Conservation (phyloP, 1,140 invertebrate species). For the Cydia splendana region DNA sequence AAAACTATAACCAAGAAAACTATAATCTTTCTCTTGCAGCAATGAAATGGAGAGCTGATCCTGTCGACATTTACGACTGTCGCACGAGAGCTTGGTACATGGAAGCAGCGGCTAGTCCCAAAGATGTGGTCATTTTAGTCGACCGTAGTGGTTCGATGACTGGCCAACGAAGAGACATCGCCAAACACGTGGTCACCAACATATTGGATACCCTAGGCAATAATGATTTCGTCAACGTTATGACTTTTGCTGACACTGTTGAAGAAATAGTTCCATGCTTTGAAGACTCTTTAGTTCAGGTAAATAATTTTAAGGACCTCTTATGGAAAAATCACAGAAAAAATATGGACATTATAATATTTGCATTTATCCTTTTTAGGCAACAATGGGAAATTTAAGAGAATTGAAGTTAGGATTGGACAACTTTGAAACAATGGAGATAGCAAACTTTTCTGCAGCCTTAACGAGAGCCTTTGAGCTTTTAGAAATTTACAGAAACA, state of each 20-base stretch:
- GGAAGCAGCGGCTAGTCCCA: slow-evolving; percentile 97
- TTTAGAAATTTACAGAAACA: slow-evolving; percentile 83
- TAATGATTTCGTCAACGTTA: slow-evolving; percentile 99
- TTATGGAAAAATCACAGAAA: background rate
- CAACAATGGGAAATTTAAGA: slow-evolving; percentile 93
- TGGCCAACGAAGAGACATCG: slow-evolving; percentile 94
- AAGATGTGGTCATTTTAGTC: slow-evolving; percentile 97
- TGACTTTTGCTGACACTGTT: slow-evolving; percentile 90
- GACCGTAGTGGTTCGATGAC: slow-evolving; percentile 99
- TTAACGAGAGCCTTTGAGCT: slow-evolving; percentile 94
- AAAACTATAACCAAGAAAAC: background rate
- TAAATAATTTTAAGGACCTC: slow-evolving; percentile 56
- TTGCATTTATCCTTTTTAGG: slow-evolving; percentile 78
- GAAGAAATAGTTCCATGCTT: slow-evolving; percentile 93
- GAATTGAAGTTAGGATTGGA: slow-evolving; percentile 90
- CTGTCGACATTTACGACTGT: slow-evolving; percentile 93
- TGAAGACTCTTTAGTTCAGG: slow-evolving; percentile 90
- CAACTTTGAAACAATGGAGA: slow-evolving; percentile 89
- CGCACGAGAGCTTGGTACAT: slow-evolving; percentile 96
- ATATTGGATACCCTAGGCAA: slow-evolving; percentile 98
- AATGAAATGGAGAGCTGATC: slow-evolving; percentile 86
- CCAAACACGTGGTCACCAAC: slow-evolving; percentile 95
- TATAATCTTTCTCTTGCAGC: slow-evolving; percentile 44
- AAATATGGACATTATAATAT: background rate
- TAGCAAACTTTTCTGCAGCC: slow-evolving; percentile 97